Base-by-base conservation (phyloP, 2,888 invertebrate genomes). In the Diarsia rubi region DNA sequence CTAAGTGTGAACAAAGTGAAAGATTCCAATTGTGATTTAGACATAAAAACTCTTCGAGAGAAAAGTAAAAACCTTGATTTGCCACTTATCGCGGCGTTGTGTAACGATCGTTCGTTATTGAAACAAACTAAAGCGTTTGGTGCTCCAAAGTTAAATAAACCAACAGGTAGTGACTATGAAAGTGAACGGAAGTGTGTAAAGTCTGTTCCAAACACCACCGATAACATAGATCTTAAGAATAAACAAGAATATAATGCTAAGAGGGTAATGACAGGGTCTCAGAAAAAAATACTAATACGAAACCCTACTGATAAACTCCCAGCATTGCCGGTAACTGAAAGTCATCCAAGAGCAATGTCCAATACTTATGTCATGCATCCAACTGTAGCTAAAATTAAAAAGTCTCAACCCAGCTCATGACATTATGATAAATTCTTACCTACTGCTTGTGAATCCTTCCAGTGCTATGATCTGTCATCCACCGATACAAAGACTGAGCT, bases 61-160 rank as follows among this genome's bases (percentile, higher is more conserved):
- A 98, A 98, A 95, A 98, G 98, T 95, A 98, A 98, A 92, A 98
- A 98, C 92, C 97, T 99, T 90, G 99, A 99, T 95, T 97, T 99
- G 93, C 99, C 99, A 31, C 97, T 99, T 79, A 99, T 99, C 91
- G 98, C 99, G 78, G 99, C 99, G 21, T 97, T 99, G 87, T 99
- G 99, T 96, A 99, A 99, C 93, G 99, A 99, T 94, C 97, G 98
- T 76, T 98, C 98, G 78, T 97, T 99, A 90, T 96, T 98, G 77
- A 98, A 98, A 94, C 98, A 98, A 95, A 98, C 98, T 69, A 98
- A 98, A 93, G 98, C 98, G 37, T 98, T 98, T 92, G 98, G 98
- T 83, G 97, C 98, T 97, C 98, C 98, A 71, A 98, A 98, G 93
- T 97, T 92, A 88, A 91, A 83, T 85, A 95, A 93, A 91, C 93